Evolutionary conservation across 2,797 vertebrate species (phyloP), one percentile per base, ranked within the genome.

Genomic region (Lutjanus campechanus): DNA sequence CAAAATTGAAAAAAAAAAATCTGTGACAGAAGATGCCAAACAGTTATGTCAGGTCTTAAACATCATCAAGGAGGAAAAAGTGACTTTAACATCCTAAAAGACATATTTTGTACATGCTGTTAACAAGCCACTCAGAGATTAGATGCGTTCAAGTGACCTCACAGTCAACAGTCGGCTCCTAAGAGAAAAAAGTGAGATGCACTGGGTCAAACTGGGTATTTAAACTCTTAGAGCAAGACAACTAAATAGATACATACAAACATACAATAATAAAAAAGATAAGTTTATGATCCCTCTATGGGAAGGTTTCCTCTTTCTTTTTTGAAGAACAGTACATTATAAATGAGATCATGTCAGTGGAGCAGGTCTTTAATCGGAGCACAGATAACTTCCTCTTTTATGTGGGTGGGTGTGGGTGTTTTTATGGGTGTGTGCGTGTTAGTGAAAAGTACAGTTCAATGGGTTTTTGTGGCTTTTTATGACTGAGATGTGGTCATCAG

Each of bases 341-440:
- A 54, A 47, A 59, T 56, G 3, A 69, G 46, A 71, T 69, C n/a
- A n/a, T n/a, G n/a, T n/a, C 53, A 56, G 1, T 64, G 17, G 43
- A 73, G 25, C 43, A 16, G n/a, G 53, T 40, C 25, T 73, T 83
- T 75, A 43, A 76, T 68, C 60, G 69, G 36, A 54, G 17, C 54
- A 66, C 17, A 17, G 69, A 59, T 55, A 54, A 73, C 58, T 65
- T 76, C 55, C 49, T 76, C 64, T 74, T 76, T 82, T n/a, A 44
- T 82, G 63, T 78, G 50, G 40, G 41, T 60, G 17, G 64, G 40
- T 82, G 63, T 78, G 50, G 40, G 41, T 60, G 17, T 67, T 61
- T 40, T 66, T 11, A 5, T 87, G 74, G 70, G 71, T 71, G 73
- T 79, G 65, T 77, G 20, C 59, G 25, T 61, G 29, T 36, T 5